Base-by-base conservation (phyloP, 2,113 vertebrate genomes). In the Melanostigma gelatinosum region DNA sequence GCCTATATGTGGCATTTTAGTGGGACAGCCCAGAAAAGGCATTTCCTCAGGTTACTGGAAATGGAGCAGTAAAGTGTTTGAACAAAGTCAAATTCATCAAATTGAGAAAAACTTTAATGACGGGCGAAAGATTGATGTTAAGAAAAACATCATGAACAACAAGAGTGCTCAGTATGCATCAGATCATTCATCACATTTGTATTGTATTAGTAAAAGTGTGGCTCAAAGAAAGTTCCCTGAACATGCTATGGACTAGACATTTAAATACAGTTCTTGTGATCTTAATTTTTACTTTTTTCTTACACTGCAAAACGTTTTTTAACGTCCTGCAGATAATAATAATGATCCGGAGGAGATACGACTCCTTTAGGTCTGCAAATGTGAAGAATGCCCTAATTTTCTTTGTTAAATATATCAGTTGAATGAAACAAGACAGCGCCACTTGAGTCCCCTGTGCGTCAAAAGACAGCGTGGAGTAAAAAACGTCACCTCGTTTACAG, bases 31-130 rank as follows among this genome's bases (percentile, higher is more conserved):
- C 94, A 92, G 85, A 77, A 84, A 84, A 92, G 95, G 95, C 89
- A 95, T 95, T 95, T 96, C 94, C 95, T 95, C 86, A n/a, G 81
- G 83, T 92, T 93, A 91, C 89, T 91, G 93, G 88, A 94, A 94
- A 89, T 80, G 72, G 81, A 87, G 82, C 52, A 77, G 79, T 84
- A 71, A 84, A 82, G 34, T 54, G 71, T 62, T 80, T 75, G 61
- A 86, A 76, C 32, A 0, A 46, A 80, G 72, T 82, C 67, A 77
- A 82, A 82, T 65, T 82, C 69, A 83, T 82, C 42, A 69, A 42
- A 57, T 69, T 44, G 62, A 85, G 75, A 90, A 82, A 89, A 57
- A 42, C 69, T 86, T 75, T 36, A 55, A 65, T 70, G 83, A 62
- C 74, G 81, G 62, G 54, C 3, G 27, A 77, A 64, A 81, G 66